Evolutionary conservation across 1,140 invertebrate species (phyloP).

Genomic region (Conus ventricosus): DNA sequence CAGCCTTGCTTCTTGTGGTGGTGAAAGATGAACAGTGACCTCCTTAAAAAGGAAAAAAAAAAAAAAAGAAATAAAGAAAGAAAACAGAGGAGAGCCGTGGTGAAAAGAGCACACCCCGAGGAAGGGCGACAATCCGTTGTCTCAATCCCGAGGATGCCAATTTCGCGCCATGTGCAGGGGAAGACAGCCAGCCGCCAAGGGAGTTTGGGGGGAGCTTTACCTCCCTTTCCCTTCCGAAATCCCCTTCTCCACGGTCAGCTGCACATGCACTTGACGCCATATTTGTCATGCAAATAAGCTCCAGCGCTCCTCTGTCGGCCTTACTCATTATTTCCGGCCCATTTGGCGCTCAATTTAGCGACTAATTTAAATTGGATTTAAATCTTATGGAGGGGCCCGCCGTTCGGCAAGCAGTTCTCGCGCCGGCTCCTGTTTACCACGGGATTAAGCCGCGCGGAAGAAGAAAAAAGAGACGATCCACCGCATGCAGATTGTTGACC

Average conservation of each 20-base stretch:
- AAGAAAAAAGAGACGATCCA: conserved; percentile 9
- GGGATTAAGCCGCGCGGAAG: conserved; percentile 31
- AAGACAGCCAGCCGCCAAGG: neutral
- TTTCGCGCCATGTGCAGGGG: conserved; percentile 8
- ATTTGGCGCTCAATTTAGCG: conserved; percentile 40
- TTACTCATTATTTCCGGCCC: conserved; percentile 38
- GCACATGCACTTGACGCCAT: conserved; percentile 34
- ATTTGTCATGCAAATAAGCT: conserved; percentile 40
- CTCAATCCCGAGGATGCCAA: neutral
- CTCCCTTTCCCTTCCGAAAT: conserved; percentile 3
- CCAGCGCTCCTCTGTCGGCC: neutral
- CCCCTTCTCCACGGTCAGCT: conserved; percentile 30
- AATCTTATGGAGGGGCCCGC: conserved; percentile 30
- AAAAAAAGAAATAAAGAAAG: neutral
- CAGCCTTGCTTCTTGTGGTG: neutral
- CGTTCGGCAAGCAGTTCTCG: conserved; percentile 25
- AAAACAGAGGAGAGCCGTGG: too few relatives aligned
- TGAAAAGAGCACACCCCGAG: too few relatives aligned
- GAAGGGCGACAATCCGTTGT: too few relatives aligned
- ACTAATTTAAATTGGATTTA: conserved; percentile 43
- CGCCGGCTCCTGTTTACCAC: conserved; percentile 14
- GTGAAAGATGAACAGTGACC: neutral
- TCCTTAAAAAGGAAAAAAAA: too few relatives aligned
- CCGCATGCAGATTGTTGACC: conserved; percentile 22
- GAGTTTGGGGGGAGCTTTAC: neutral